Conservation (phyloP, 2,888 invertebrate genomes). For the Hesperia comma region DNA sequence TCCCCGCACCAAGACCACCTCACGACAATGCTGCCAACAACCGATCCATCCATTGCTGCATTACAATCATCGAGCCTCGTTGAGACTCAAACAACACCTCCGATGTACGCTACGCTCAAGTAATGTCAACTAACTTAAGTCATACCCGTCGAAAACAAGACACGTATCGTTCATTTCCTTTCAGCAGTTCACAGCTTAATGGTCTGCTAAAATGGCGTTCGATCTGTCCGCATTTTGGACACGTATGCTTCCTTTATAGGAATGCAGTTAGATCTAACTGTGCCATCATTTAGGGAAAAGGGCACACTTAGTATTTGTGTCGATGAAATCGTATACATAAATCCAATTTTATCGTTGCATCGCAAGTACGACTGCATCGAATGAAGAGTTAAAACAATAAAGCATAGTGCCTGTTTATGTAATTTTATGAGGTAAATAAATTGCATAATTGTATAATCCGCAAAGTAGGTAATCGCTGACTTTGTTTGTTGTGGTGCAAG, state of each 20-base stretch:
- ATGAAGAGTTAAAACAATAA: constrained; percentile 12
- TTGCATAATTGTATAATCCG: constrained; percentile 40
- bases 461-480: constrained; percentile 39
- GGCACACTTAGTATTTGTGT: constrained; percentile 34
- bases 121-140: constrained; percentile 45
- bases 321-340: not conserved
- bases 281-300: constrained; percentile 51
- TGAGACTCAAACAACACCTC: constrained; percentile 47
- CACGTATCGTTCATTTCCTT: constrained; percentile 75
- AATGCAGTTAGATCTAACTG: constrained; percentile 68
- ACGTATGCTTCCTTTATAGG: constrained; percentile 63
- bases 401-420: constrained; percentile 6
- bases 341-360: not conserved
- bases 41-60: constrained; percentile 16
- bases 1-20: constrained; percentile 50
- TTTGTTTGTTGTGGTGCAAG: constrained; percentile 42
- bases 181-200: constrained; percentile 63
- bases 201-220: constrained; percentile 65
- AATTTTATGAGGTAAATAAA: constrained; percentile 41
- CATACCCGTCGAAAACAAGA: constrained; percentile 55
- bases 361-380: constrained; percentile 39
- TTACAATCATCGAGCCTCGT: not conserved
- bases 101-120: constrained; percentile 47
- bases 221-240: constrained; percentile 64
- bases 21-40: constrained; percentile 50